Evolutionary conservation across 2,113 vertebrate genomes (phyloP).

Genomic region (Choloepus hoffmanni): DNA sequence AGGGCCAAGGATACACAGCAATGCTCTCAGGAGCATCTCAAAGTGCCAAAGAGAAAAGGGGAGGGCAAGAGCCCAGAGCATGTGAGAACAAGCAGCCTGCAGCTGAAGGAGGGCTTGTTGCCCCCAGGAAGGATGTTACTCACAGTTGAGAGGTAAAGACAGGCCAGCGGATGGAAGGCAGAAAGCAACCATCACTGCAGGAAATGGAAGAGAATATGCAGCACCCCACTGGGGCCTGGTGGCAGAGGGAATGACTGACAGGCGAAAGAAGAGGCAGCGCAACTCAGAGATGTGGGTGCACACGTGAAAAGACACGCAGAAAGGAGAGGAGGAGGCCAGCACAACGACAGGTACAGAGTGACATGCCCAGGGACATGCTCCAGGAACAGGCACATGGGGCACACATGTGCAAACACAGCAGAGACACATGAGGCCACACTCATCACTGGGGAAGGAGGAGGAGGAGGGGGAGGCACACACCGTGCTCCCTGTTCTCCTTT

Average conservation of each 20-base stretch:
- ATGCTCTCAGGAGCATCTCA: not conserved
- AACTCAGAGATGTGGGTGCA: not conserved
- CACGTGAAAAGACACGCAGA: not conserved
- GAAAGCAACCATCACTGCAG: not conserved
- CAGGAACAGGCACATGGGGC: not conserved
- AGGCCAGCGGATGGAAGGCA: not conserved
- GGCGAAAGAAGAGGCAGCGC: not conserved
- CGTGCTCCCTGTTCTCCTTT: not conserved
- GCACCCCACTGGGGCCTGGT: not conserved
- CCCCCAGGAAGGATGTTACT: not conserved
- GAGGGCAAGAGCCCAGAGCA: not conserved
- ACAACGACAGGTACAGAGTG: not conserved
- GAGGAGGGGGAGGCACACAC: not conserved
- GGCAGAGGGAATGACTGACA: not conserved
- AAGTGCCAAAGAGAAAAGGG: not conserved
- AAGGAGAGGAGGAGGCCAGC: not conserved
- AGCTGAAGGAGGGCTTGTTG: not conserved
- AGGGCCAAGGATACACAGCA: not conserved
- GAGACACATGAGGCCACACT: accelerated
- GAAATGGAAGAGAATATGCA: not conserved
- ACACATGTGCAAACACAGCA: accelerated
- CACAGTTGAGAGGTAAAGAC: not conserved
- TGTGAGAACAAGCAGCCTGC: accelerated
- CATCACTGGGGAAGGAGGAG: not conserved
- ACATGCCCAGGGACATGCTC: not conserved